Evolutionary conservation across 2,888 invertebrate species (phyloP).

Genomic region (Thelaira solivaga): DNA sequence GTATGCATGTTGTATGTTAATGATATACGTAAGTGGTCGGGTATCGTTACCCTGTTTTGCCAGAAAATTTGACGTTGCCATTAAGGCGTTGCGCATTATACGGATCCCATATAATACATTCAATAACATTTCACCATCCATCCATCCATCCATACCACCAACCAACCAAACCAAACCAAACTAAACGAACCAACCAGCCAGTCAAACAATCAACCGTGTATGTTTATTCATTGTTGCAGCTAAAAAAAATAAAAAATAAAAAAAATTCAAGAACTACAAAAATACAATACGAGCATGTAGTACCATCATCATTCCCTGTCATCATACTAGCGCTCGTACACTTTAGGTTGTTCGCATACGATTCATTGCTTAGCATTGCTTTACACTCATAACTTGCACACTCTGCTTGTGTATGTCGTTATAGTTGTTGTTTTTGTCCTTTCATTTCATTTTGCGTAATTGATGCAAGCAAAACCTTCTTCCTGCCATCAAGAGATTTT

Average conservation of each 20-base stretch:
- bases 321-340: not conserved
- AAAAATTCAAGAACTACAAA: not conserved
- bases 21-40: constrained; percentile 54
- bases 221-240: constrained; percentile 23
- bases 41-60: constrained; percentile 61
- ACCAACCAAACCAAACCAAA: too few relatives aligned
- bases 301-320: constrained; percentile 17
- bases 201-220: constrained; percentile 48
- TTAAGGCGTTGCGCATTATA: constrained; percentile 62
- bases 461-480: constrained; percentile 60
- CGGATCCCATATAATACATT: constrained; percentile 62
- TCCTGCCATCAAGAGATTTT: constrained; percentile 45
- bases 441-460: constrained; percentile 55
- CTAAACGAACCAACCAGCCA: too few relatives aligned
- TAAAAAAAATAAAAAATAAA: not conserved
- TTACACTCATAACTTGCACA: constrained; percentile 7
- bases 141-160: constrained; percentile 56
- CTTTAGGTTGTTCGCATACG: not conserved
- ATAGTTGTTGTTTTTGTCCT: constrained; percentile 1
- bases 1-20: not conserved
- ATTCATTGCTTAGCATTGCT: constrained; percentile 8
- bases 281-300: constrained; percentile 8
- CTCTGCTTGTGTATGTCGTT: not conserved
- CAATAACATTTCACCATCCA: constrained; percentile 35
- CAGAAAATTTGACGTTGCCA: constrained; percentile 61